A percentile compares a stretch with the other conserved stretches of the same genome.
Evolutionary conservation across 2,797 vertebrate genomes (phyloP).

Genomic region (Spea hammondii): DNA sequence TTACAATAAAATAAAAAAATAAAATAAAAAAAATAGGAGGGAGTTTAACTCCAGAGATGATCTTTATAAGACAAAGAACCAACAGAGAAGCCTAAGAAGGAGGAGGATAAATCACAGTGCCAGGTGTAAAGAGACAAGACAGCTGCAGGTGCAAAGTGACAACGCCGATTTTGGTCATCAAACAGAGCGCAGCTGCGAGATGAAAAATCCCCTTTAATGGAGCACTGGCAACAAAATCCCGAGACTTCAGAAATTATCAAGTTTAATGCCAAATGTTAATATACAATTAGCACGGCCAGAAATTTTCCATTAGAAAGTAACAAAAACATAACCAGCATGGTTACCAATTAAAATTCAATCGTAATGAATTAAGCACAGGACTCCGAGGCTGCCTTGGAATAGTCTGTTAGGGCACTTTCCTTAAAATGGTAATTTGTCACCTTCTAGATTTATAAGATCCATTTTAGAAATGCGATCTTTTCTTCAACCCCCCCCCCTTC

Average conservation of each 20-base stretch:
- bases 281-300: conserved; percentile 49
- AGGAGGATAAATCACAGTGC: conserved; percentile 67
- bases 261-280: conserved; percentile 28
- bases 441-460: conserved; percentile 63
- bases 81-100: not conserved
- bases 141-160: conserved; percentile 84
- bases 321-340: conserved; percentile 49
- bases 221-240: conserved; percentile 53
- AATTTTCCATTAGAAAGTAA: conserved; percentile 43
- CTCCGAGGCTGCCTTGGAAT: not conserved
- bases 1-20: no score
- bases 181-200: conserved; percentile 65
- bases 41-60: not conserved
- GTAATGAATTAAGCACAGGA: conserved; percentile 50
- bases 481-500: conserved; percentile 29
- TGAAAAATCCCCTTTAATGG: conserved; percentile 56
- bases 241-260: conserved; percentile 5
- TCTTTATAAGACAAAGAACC: no score
- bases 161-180: conserved; percentile 55
- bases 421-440: conserved; percentile 35
- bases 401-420: conserved; percentile 31
- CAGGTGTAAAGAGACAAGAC: conserved; percentile 71
- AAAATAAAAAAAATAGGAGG: not conserved
- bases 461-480: conserved; percentile 13
- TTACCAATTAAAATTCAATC: conserved; percentile 63